Evolutionary conservation across 1,140 invertebrate species (phyloP).

Genomic region (Araneus ventricosus): DNA sequence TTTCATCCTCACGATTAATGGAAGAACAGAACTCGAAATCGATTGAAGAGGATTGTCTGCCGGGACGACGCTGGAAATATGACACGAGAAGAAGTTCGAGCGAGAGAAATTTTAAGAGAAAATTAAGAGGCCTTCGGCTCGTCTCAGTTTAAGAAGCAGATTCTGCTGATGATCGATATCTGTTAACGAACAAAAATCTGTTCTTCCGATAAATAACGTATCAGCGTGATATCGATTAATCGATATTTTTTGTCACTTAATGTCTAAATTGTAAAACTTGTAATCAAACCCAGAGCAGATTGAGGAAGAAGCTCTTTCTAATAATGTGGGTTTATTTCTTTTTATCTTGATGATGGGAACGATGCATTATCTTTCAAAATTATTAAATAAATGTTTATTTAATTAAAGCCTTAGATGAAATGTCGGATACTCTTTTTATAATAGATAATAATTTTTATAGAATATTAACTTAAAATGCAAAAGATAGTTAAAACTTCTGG

Average conservation of each 20-base stretch:
- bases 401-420: no score
- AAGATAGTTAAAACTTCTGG: no score
- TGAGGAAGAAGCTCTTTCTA: no score
- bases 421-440: no score
- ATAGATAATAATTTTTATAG: no score
- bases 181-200: slow-evolving; percentile 33
- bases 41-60: background rate
- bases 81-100: background rate
- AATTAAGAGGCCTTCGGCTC: background rate
- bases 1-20: slow-evolving; percentile 45
- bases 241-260: slow-evolving; percentile 21
- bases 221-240: slow-evolving; percentile 41
- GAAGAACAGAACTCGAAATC: slow-evolving; percentile 42
- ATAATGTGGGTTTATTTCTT: no score
- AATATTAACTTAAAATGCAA: no score
- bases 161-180: background rate
- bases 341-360: no score
- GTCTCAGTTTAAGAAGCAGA: background rate
- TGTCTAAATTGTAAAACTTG: background rate
- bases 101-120: background rate
- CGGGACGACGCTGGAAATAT: background rate
- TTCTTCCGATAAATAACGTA: slow-evolving; percentile 41
- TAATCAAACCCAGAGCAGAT: background rate
- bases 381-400: no score
- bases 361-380: no score